phyloP scores from a whole-genome alignment of 2,888 invertebrate genomes.

The Tachystola acroxantha region DNA sequence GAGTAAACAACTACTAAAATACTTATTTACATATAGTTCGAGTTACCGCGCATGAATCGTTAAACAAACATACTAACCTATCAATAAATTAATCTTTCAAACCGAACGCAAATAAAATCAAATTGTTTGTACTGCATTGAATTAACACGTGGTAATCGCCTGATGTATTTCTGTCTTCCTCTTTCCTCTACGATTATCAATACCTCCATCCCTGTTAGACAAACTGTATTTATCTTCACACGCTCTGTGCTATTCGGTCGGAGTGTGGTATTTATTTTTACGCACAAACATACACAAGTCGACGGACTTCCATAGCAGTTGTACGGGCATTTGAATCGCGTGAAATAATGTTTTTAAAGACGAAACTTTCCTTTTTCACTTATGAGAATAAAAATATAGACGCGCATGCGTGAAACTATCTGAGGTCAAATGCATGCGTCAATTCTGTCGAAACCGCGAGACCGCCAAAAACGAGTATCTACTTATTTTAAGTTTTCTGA shows the following conservation, averaged over 20 bases:
- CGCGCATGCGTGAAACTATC: slow-evolving; percentile 5
- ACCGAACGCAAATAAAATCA: no score
- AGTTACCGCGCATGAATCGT: no score
- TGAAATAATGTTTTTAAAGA: not conserved
- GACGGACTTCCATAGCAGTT: not conserved
- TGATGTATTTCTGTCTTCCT: not conserved
- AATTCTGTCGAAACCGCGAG: not conserved
- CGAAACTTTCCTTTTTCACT: not conserved
- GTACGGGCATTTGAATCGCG: no score
- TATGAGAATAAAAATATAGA: not conserved
- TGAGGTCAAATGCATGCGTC: slow-evolving; percentile 4
- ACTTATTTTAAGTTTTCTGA: not conserved
- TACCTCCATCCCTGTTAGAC: not conserved
- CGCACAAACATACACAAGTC: not conserved
- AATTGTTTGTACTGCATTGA: not conserved
- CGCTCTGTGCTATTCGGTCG: no score
- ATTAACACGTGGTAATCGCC: not conserved
- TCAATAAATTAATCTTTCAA: no score
- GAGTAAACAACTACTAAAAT: no score
- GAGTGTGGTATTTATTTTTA: slow-evolving; percentile 8
- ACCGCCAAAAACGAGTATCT: not conserved
- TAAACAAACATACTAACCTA: no score
- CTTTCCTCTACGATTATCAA: not conserved
- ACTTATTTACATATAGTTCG: no score
- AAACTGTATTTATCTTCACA: no score